Base-by-base conservation (phyloP, 2,113 vertebrate species). In the Oxygymnocypris stewartii region DNA sequence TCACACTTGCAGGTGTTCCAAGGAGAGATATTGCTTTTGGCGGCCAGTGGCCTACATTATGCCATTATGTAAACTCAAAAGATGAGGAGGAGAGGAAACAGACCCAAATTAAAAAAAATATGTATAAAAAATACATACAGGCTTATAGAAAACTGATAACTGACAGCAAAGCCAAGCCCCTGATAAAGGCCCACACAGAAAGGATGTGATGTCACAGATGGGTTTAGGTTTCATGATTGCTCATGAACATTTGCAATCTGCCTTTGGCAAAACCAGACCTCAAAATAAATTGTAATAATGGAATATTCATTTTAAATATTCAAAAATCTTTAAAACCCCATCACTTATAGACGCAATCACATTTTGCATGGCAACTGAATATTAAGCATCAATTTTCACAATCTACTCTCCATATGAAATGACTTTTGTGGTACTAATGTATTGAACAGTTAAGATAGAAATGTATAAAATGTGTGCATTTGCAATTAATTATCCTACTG, bases 21-120 rank as follows among this genome's bases (percentile, higher is more conserved):
- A 84, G 77, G 78, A 86, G 87, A 89, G 85, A 85, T 84, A 80
- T 79, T 59, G 87, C 85, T 88, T 63, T 82, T 86, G 84, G 84
- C 85, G 59, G 81, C 37, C 81, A 84, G 61, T 54, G 87, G 81
- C 85, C 89, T 84, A 89, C 85, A 88, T 88, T 74, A 77, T 86
- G 82, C 51, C 79, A 82, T 88, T 84, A 88, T 81, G 77, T 73
- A 86, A 88, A 86, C 84, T 74, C 57, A 35, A 84, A 84, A 82
- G 69, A 84, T 74, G 13, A 79, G 35, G 75, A 81, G 35, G n/a
- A 65, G 25, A 84, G 20, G 20, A 20, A 35, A 61, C 16, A 31
- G n/a, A 51, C 7, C 13, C 18, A 57, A 28, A 14, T 69, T 49
- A 40, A 44, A n/a, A 7, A 16, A 74, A 28, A 67, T n/a, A 84